phyloP scores from a whole-genome alignment of 2,797 vertebrate genomes.

The Sebastes hopkinsi region DNA sequence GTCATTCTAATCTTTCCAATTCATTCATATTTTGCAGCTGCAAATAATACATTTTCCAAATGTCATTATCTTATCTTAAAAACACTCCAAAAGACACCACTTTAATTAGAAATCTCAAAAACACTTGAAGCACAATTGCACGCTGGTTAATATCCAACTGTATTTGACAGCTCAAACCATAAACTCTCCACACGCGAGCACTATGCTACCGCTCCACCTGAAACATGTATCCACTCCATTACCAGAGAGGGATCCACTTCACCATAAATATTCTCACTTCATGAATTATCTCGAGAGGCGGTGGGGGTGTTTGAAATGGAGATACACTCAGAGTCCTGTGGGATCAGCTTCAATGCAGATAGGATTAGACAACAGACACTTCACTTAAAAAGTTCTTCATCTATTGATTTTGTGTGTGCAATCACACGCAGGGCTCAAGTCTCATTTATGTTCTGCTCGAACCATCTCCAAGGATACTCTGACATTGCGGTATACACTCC shows the following conservation, averaged over 20 bases:
- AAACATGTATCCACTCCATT: constrained; percentile 60
- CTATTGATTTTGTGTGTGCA: constrained; percentile 51
- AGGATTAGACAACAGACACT: constrained; percentile 22
- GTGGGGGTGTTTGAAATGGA: constrained; percentile 22
- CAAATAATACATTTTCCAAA: background rate
- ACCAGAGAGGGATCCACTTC: constrained; percentile 47
- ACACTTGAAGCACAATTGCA: constrained; percentile 12
- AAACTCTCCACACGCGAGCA: constrained; percentile 14
- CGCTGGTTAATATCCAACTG: constrained; percentile 10
- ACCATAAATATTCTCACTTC: constrained; percentile 59
- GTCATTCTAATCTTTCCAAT: background rate
- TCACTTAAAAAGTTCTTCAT: constrained; percentile 10
- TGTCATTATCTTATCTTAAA: background rate
- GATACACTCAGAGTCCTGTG: constrained; percentile 5
- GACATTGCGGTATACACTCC: constrained; percentile 28
- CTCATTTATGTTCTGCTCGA: constrained; percentile 33
- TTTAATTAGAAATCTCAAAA: constrained; percentile 4
- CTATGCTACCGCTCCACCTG: constrained; percentile 40
- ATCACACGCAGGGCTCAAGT: constrained; percentile 9
- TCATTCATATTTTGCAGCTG: background rate
- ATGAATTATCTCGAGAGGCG: constrained; percentile 50
- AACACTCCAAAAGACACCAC: background rate
- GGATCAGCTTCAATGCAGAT: constrained; percentile 33
- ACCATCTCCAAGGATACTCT: constrained; percentile 40
- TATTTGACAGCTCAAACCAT: constrained; percentile 25